These are phyloP conservation scores for Eupithecia dodoneata DNA, from an alignment of 2,888 invertebrate species.

Conservation along the genomic window DNA sequence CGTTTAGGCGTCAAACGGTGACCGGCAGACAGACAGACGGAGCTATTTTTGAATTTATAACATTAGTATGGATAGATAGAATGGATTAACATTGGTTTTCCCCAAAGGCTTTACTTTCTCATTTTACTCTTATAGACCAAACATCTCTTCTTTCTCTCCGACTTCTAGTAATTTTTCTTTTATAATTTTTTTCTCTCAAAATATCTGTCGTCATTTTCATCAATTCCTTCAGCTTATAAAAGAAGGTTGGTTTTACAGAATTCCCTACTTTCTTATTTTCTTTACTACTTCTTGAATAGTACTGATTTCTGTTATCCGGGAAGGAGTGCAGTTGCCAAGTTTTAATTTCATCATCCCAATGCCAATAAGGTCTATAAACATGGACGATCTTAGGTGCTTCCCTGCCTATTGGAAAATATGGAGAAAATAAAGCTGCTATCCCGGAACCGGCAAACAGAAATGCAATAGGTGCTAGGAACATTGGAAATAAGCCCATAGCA, in stretches of 20 bases:
- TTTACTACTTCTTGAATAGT: constrained; percentile 51
- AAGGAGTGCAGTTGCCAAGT: constrained; percentile 77
- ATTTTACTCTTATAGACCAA: constrained; percentile 63
- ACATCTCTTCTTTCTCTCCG: constrained; percentile 67
- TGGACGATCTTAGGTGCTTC: constrained; percentile 70
- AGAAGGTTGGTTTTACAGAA: constrained; percentile 51
- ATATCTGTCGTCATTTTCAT: constrained; percentile 56
- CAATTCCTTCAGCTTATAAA: constrained; percentile 62
- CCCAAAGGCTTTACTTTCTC: constrained; percentile 8
- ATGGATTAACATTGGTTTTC: neutral
- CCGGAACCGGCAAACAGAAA: constrained; percentile 86
- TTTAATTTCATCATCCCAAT: constrained; percentile 83
- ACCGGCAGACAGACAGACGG: too few relatives aligned
- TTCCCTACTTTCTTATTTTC: constrained; percentile 44
- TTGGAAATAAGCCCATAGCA: constrained; percentile 83
- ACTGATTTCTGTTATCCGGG: constrained; percentile 62
- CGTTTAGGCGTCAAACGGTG: too few relatives aligned
- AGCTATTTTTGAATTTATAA: too few relatives aligned
- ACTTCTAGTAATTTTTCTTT: constrained; percentile 54
- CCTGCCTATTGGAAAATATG: constrained; percentile 83
- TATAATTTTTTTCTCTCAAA: constrained; percentile 48
- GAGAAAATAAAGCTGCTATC: constrained; percentile 85
- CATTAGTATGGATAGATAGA: neutral
- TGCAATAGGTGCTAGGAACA: constrained; percentile 86
- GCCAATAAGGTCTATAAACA: constrained; percentile 81